A percentile compares a stretch with the other conserved stretches of the same genome.
Evolutionary conservation across 2,113 vertebrate genomes (phyloP).

Genomic region (Aldabrachelys gigantea): DNA sequence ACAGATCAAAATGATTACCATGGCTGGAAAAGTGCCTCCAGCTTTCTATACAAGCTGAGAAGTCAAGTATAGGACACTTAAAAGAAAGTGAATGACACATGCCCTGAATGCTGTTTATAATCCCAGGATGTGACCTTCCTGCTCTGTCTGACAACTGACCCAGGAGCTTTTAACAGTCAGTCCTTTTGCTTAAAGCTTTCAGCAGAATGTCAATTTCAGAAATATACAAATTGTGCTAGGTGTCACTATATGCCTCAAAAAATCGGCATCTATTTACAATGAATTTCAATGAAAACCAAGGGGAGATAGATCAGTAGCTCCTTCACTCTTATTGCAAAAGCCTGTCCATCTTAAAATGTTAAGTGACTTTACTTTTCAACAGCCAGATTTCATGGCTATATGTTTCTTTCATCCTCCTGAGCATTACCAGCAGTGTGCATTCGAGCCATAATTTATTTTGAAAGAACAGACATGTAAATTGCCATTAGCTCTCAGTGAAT

Average conservation of each 20-base stretch:
- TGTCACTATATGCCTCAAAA: background rate
- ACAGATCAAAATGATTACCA: conserved; percentile 50
- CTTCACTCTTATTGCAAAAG: background rate
- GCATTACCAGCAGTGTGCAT: background rate
- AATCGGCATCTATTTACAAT: background rate
- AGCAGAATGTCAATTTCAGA: background rate
- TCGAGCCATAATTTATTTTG: conserved; percentile 51
- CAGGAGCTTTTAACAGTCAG: background rate
- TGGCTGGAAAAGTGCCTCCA: conserved; percentile 3
- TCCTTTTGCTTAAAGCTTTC: background rate
- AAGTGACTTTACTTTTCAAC: conserved; percentile 33
- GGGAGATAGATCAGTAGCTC: background rate
- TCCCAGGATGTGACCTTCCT: background rate
- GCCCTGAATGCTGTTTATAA: background rate
- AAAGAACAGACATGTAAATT: conserved; percentile 50
- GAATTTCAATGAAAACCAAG: background rate
- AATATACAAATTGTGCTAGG: background rate
- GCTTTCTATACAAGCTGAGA: conserved; percentile 21
- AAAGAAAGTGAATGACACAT: conserved; percentile 34
- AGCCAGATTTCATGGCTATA: background rate
- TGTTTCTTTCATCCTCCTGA: conserved; percentile 3
- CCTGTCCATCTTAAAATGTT: background rate
- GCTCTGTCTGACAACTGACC: background rate
- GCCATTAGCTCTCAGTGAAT: conserved; percentile 12
- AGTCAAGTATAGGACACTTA: conserved; percentile 8